Base-by-base conservation (phyloP, 2,113 vertebrate species). In the Orthochromis indermauri region DNA sequence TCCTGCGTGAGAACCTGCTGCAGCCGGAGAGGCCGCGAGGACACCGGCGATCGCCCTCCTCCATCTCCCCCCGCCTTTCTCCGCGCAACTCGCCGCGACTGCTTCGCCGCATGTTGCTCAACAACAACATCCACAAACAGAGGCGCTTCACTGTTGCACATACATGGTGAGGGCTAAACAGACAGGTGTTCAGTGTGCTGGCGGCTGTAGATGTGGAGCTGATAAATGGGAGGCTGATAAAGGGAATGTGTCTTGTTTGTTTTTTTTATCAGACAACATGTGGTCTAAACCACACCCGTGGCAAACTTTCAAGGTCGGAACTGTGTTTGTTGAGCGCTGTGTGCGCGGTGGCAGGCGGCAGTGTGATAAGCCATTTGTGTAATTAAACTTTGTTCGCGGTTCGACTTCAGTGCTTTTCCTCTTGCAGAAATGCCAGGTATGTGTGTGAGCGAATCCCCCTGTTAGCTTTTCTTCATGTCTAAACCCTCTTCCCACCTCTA, bases 61-160 rank as follows among this genome's bases (percentile, higher is more conserved):
- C 98, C 90, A 96, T 97, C 86, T 99, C 99, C 42, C 97, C 98
- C 51, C 96, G 97, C 47, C 96, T 98, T 8, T 99, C 98, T 10
- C 98, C 98, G 28, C 96, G 97, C 92, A 99, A 99, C 93, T 99
- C 98, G 31, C 98, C 98, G 3, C 96, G 98, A 81, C 97, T 99
- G 37, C 97, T 99, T 31, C 97, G 98, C 68, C 97, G 97, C 95
- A 99, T 99, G 98, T 96, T 99, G 92, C 95, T 99, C 71, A 99
- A 95, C 87, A 98, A 98, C 96, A 98, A 98, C 95, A 98, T 96
- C 95, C 98, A 98, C 89, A 99, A 99, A 89, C 98, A 98, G 95
- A 96, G 98, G 89, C 97, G 98, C 54, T 99, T 99, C 96, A 99
- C 98, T 1, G 99, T 99, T 83, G 98, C 99, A 68, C 98, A 99